These are phyloP conservation scores for Halictus ligatus DNA, from an alignment of 2,888 invertebrate species.

Conservation along the genomic window DNA sequence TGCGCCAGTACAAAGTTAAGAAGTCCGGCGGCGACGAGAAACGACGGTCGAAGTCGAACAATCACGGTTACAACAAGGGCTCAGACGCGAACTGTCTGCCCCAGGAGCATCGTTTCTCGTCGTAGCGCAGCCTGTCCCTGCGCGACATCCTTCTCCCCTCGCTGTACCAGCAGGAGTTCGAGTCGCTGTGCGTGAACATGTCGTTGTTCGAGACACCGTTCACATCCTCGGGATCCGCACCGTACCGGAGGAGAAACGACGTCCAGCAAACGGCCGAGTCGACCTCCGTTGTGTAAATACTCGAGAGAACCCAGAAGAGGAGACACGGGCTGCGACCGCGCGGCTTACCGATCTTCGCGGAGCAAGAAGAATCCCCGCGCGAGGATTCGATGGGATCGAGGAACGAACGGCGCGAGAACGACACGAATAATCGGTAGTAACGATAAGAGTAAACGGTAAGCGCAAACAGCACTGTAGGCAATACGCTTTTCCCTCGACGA, in stretches of 20 bases:
- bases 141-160: constrained; percentile 17
- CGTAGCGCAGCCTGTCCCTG: constrained; percentile 66
- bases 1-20: constrained; percentile 75
- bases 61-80: constrained; percentile 61
- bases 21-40: constrained; percentile 74
- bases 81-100: constrained; percentile 78
- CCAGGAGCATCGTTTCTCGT: constrained; percentile 77
- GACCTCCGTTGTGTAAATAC: constrained; percentile 48
- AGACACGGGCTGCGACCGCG: background rate
- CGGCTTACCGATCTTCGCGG: background rate
- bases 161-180: constrained; percentile 18
- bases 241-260: background rate
- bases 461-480: constrained; percentile 49
- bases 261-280: background rate
- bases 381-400: background rate
- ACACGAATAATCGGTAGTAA: constrained; percentile 16
- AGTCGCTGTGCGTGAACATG: constrained; percentile 5
- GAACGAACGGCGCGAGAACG: background rate
- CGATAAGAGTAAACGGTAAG: constrained; percentile 23
- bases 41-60: constrained; percentile 64
- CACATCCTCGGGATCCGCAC: background rate
- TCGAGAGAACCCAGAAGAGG: background rate
- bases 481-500: constrained; percentile 43
- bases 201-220: constrained; percentile 14
- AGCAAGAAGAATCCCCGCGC: background rate